Evolutionary conservation across 2,797 vertebrate species (phyloP).

Genomic region (Gadopsis bispinosus): DNA sequence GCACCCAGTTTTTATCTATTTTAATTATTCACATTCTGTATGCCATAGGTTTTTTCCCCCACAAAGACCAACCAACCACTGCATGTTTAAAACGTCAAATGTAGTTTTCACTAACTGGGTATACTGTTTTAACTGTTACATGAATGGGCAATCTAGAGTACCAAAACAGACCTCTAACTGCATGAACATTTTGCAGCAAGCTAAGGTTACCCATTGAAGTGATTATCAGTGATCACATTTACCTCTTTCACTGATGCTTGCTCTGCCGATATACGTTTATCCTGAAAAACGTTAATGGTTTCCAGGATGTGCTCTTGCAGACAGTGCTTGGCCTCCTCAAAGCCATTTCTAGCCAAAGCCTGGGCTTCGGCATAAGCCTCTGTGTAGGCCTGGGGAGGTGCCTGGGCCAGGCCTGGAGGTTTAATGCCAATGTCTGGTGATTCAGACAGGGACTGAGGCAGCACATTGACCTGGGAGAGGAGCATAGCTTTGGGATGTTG

Average conservation of each 20-base stretch:
- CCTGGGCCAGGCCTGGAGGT: slow-evolving; percentile 75
- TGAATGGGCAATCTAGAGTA: no score
- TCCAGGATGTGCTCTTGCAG: slow-evolving; percentile 89
- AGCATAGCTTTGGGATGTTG: slow-evolving; percentile 43
- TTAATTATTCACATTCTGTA: not conserved
- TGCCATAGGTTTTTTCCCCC: not conserved
- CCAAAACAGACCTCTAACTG: no score
- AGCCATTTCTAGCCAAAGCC: slow-evolving; percentile 83
- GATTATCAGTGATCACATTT: slow-evolving; percentile 34
- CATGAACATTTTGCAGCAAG: not conserved
- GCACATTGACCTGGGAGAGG: slow-evolving; percentile 47
- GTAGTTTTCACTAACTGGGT: not conserved
- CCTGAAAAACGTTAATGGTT: slow-evolving; percentile 84
- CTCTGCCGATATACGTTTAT: slow-evolving; percentile 78
- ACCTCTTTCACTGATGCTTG: slow-evolving; percentile 88
- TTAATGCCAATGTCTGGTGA: slow-evolving; percentile 68
- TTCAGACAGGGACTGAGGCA: slow-evolving; percentile 58
- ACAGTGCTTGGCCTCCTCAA: slow-evolving; percentile 90
- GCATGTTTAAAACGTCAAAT: not conserved
- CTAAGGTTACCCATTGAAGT: not conserved
- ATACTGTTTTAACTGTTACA: not conserved
- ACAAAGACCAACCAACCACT: no score
- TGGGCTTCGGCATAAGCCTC: slow-evolving; percentile 83
- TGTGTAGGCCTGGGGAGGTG: slow-evolving; percentile 79
- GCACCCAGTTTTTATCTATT: not conserved